Percentiles rank a stretch among this genome's conserved stretches.
Conservation (phyloP, 2,797 vertebrate genomes). For the Lycodopsis pacificus region DNA sequence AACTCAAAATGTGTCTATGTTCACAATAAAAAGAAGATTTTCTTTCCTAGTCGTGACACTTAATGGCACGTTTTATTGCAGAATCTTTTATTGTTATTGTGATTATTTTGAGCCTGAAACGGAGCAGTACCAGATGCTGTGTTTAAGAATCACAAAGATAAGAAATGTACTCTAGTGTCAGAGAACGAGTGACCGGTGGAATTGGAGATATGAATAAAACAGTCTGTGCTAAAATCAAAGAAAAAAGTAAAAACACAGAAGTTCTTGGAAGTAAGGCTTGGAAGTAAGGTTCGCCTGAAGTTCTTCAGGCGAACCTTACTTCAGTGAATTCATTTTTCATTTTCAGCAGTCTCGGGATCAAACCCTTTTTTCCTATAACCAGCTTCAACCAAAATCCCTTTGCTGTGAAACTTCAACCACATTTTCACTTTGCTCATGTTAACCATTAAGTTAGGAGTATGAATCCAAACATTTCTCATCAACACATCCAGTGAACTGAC, state of each 20-base stretch:
- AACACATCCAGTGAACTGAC: not conserved
- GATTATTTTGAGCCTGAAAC: not conserved
- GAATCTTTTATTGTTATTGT: not conserved
- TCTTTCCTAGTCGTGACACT: not conserved
- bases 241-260: not conserved
- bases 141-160: constrained; percentile 4
- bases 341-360: not conserved
- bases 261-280: not conserved
- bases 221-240: constrained; percentile 15
- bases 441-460: not conserved
- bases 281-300: no score
- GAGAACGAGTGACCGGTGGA: not conserved
- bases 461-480: not conserved
- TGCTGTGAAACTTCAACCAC: not conserved
- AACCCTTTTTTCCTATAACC: not conserved
- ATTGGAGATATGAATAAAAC: constrained; percentile 27
- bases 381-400: not conserved
- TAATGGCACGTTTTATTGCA: not conserved
- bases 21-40: not conserved
- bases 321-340: not conserved
- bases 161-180: not conserved
- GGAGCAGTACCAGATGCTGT: not conserved
- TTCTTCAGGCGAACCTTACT: not conserved
- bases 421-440: not conserved
- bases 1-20: not conserved